These are phyloP conservation scores for Rhodeus uyekii DNA, from an alignment of 2,797 vertebrate species.

Conservation along the genomic window DNA sequence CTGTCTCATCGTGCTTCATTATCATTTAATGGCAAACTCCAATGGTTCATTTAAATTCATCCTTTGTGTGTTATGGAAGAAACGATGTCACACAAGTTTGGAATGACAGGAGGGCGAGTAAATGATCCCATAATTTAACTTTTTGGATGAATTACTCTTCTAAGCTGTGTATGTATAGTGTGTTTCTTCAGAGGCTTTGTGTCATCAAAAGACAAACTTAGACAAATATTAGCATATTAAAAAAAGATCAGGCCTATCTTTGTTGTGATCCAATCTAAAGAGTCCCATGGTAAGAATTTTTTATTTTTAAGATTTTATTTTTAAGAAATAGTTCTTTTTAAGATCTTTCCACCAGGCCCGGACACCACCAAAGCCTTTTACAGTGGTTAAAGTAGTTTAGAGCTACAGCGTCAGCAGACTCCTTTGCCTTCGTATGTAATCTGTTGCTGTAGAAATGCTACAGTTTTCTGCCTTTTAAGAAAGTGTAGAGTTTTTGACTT, in stretches of 20 bases:
- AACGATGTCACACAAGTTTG: background rate
- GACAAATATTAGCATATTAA: too few species aligned
- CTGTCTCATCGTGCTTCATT: background rate
- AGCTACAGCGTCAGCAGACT: conserved; percentile 67
- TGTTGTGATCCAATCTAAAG: background rate
- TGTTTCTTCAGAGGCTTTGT: conserved; percentile 64
- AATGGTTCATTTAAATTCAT: background rate
- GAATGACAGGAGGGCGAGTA: background rate
- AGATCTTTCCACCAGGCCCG: conserved; percentile 64
- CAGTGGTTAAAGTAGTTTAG: conserved; percentile 64
- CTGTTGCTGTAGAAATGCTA: conserved; percentile 66
- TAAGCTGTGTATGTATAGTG: conserved; percentile 61
- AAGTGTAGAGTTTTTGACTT: conserved; percentile 46
- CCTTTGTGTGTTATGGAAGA: background rate
- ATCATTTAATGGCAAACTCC: background rate
- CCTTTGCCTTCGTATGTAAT: conserved; percentile 2
- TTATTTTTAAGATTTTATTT: too few species aligned
- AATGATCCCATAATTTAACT: background rate
- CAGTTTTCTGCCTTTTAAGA: conserved; percentile 62
- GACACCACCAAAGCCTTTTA: conserved; percentile 73
- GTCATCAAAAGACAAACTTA: conserved; percentile 52
- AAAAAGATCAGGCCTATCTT: conserved; percentile 6
- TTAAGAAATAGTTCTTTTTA: too few species aligned
- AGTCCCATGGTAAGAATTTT: background rate
- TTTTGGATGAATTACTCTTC: background rate